phyloP scores from a whole-genome alignment of 2,888 invertebrate genomes.

The Heliconius hortense region DNA sequence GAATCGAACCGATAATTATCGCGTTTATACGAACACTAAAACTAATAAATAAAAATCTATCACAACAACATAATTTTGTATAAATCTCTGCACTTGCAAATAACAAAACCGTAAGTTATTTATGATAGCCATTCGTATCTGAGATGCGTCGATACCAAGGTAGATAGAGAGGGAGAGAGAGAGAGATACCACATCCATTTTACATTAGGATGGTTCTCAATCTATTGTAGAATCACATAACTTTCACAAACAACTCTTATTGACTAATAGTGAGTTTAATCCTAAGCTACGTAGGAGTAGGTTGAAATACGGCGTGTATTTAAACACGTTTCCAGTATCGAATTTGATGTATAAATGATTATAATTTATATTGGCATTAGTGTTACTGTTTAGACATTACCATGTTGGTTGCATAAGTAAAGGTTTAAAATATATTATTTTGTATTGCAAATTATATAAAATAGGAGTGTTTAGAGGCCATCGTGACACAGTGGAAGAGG shows the following conservation, averaged over 20 bases:
- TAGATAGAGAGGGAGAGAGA: too few relatives aligned
- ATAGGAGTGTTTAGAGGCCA: too few relatives aligned
- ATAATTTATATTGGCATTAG: slow-evolving; percentile 63
- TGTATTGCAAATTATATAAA: too few relatives aligned
- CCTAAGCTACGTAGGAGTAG: slow-evolving; percentile 38
- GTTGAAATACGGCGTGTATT: slow-evolving; percentile 43
- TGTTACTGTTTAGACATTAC: slow-evolving; percentile 38
- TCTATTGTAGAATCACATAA: slow-evolving; percentile 42
- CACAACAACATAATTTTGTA: not conserved
- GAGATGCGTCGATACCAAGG: slow-evolving; percentile 11
- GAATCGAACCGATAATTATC: not conserved
- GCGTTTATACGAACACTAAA: not conserved
- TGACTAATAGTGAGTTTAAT: slow-evolving; percentile 53
- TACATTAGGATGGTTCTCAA: slow-evolving; percentile 37
- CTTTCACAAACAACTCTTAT: slow-evolving; percentile 47
- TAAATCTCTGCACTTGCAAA: slow-evolving; percentile 9
- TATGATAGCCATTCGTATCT: slow-evolving; percentile 26
- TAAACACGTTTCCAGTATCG: slow-evolving; percentile 44
- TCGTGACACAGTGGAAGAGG: too few relatives aligned
- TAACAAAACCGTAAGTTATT: slow-evolving; percentile 22
- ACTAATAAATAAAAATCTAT: not conserved
- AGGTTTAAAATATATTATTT: too few relatives aligned
- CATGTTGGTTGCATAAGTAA: not conserved
- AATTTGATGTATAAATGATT: slow-evolving; percentile 58
- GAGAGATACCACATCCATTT: slow-evolving; percentile 25